phyloP scores from a whole-genome alignment of 1,140 invertebrate genomes.

The Drosophila pseudoananassae region DNA sequence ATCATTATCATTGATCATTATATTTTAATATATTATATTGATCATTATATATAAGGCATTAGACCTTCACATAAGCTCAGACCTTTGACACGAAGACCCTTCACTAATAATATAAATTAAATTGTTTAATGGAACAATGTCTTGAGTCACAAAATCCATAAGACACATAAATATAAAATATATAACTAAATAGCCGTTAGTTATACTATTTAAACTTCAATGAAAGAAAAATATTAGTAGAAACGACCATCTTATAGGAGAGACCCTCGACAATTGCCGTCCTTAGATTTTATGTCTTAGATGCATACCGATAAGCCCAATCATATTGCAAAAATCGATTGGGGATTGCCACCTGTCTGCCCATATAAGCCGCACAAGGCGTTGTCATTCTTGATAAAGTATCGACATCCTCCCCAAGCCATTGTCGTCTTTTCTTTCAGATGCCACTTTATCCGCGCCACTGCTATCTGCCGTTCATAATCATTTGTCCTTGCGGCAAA shows the following conservation, averaged over 20 bases:
- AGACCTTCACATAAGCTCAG: neutral
- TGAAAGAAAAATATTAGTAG: neutral
- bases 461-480: conserved; percentile 51
- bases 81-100: neutral
- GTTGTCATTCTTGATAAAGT: conserved; percentile 1
- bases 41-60: too few relatives aligned
- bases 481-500: conserved; percentile 60
- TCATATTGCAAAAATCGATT: conserved; percentile 3
- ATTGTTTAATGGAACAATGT: neutral
- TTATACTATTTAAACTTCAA: neutral
- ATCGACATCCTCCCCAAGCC: conserved; percentile 11
- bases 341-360: conserved; percentile 6
- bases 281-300: neutral
- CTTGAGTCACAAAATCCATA: neutral
- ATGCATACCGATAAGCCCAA: neutral
- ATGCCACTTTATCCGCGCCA: conserved; percentile 13
- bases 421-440: conserved; percentile 4
- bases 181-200: neutral
- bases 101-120: neutral
- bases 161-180: neutral
- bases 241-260: neutral
- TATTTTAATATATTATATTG: too few relatives aligned
- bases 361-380: conserved; percentile 11
- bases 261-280: neutral
- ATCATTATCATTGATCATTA: too few relatives aligned